Evolutionary conservation across 2,797 vertebrate species (phyloP).

Genomic region (Todus mexicanus): DNA sequence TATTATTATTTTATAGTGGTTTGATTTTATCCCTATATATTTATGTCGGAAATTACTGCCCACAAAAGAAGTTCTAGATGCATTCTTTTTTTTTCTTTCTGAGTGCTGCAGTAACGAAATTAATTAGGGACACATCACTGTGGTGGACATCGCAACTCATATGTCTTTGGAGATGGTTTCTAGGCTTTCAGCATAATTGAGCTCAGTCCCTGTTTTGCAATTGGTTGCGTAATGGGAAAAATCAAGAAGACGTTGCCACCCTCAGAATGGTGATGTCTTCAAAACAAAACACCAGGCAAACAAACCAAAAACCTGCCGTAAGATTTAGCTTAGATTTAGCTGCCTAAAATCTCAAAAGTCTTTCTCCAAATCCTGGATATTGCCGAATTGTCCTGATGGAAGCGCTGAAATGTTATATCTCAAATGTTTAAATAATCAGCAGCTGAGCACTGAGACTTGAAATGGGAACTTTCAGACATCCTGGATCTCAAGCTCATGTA

Average conservation of each 20-base stretch:
- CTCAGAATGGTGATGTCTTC: background rate
- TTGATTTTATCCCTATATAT: background rate
- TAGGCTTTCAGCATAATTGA: background rate
- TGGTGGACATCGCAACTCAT: background rate
- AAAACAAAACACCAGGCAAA: background rate
- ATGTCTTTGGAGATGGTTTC: background rate
- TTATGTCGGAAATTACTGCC: background rate
- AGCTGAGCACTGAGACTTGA: background rate
- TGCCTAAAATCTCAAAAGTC: background rate
- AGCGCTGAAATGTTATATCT: fast-evolving
- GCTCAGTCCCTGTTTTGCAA: background rate
- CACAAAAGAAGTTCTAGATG: background rate
- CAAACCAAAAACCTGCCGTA: background rate
- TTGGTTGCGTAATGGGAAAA: background rate
- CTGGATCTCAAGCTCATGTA: background rate
- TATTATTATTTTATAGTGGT: background rate
- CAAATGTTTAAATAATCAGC: background rate
- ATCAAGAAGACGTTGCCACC: background rate
- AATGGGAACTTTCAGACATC: background rate
- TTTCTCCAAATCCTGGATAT: background rate
- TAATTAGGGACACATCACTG: background rate
- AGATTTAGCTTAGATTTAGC: background rate
- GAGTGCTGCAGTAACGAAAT: background rate
- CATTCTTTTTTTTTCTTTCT: background rate
- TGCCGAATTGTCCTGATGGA: background rate